A percentile compares a stretch with the other conserved stretches of the same genome.
Conservation (phyloP, 2,113 vertebrate genomes). For the Phrynocephalus versicolor region DNA sequence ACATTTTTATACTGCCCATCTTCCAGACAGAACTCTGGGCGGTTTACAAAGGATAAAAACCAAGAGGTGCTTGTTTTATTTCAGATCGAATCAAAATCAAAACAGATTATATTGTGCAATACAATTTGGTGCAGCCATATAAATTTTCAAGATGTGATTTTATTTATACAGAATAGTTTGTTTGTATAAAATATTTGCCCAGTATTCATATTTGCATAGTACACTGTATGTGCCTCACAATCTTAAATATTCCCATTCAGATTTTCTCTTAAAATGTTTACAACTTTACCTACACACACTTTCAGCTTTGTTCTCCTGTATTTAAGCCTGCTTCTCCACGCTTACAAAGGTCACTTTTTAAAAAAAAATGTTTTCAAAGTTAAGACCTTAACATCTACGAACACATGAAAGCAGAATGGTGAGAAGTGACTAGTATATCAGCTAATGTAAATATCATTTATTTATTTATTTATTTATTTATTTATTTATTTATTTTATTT, state of each 20-base stretch:
- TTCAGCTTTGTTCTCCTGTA: neutral
- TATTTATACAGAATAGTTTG: conserved; percentile 12
- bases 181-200: neutral
- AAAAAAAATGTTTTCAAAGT: neutral
- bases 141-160: conserved; percentile 15
- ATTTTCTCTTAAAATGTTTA: neutral
- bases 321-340: neutral
- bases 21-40: too few species aligned
- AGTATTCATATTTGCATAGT: neutral
- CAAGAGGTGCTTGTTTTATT: conserved; percentile 34
- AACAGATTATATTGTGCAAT: conserved; percentile 8
- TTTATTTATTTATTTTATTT: too few species aligned
- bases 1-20: too few species aligned
- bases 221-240: neutral
- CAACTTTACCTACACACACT: neutral
- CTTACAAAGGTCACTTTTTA: neutral
- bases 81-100: conserved; percentile 35
- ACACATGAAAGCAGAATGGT: neutral
- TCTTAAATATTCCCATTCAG: neutral
- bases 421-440: neutral
- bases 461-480: too few species aligned
- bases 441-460: neutral
- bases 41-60: too few species aligned
- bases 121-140: neutral
- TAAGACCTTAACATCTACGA: neutral